A percentile compares a stretch with the other conserved stretches of the same genome.
Evolutionary conservation across 2,113 vertebrate genomes (phyloP).

Genomic region (Melanerpes formicivorus): DNA sequence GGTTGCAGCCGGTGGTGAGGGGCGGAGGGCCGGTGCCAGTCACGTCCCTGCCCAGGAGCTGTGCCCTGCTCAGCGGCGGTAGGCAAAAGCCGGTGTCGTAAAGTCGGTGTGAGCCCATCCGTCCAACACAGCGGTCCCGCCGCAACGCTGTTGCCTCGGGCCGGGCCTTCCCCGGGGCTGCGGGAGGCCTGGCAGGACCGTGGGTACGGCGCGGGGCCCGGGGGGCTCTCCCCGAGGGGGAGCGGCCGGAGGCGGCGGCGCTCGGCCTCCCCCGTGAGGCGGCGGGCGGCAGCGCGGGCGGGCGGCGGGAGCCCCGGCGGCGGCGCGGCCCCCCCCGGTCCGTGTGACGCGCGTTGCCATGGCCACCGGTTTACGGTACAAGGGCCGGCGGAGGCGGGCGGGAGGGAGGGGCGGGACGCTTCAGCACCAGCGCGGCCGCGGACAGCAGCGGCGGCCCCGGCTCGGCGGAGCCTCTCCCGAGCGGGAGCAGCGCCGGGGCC

Average conservation of each 20-base stretch:
- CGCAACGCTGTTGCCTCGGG: not conserved
- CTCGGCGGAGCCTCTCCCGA: not conserved
- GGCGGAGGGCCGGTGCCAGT: too few relatives aligned
- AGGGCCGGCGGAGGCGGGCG: slow-evolving; percentile 66
- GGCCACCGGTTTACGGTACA: slow-evolving; percentile 86
- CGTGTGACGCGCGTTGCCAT: slow-evolving; percentile 87
- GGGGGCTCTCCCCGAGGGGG: not conserved
- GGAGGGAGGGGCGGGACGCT: slow-evolving; percentile 57
- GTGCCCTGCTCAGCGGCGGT: not conserved
- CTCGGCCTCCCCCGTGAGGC: not conserved
- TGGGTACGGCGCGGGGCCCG: not conserved
- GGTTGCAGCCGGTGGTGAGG: not conserved
- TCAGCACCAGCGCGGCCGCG: slow-evolving; percentile 81
- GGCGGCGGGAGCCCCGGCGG: not conserved
- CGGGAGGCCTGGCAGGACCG: not conserved
- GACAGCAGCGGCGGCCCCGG: slow-evolving; percentile 71
- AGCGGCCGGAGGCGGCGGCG: not conserved
- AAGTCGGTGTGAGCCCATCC: not conserved
- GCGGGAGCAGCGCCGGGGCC: not conserved
- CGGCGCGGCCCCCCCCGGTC: slow-evolving; percentile 35
- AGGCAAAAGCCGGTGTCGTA: too few relatives aligned
- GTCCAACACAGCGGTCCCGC: not conserved
- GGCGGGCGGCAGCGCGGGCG: not conserved
- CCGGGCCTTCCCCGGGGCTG: not conserved
- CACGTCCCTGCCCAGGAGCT: not conserved